Evolutionary conservation across 2,888 invertebrate genomes (phyloP), one percentile per base, ranked within the genome.

Genomic region (Pandemis cinnamomeana): DNA sequence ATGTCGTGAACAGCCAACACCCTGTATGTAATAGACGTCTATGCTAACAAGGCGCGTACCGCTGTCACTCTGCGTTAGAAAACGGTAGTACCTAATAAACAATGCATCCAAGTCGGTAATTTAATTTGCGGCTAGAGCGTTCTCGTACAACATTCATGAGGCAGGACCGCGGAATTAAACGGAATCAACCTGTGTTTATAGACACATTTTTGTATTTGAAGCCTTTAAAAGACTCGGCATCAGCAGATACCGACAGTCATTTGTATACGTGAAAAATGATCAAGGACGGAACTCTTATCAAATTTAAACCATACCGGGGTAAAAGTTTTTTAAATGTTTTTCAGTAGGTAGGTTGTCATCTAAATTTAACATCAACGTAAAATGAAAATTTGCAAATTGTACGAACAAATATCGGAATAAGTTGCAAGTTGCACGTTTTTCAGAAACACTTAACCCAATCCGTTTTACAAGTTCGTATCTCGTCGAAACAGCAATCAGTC

Each of bases 91-190:
- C 63, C 73, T 73, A 69, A 66, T 73, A 73, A 73, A 64, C 73
- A 69, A 58, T 64, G 60, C 73, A 70, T 70, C 73, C 64, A 69
- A 73, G 69, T 73, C 27, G 64, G 69, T 70, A 73, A 70, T 73
- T 73, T 66, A 64, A 73, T 73, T 73, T 70, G 73, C 64, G 58
- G 60, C 64, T 42, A 46, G 36, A 51, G 48, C 63, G 63, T 48
- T 64, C 68, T 10, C 51, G 64, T 66, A 60, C 69, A 60, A 44
- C 48, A 60, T 51, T 60, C 27, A 73, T 41, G 69, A 66, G 60
- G 63, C 41, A 60, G 60, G 64, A 64, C 53, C 41, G 55, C n/a
- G 58, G 42, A 5, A 41, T 55, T 3, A 42, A 68, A 68, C 42
- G 55, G 4, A 10, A 44, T 5, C 58, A 58, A 1, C 15, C 42